These are phyloP conservation scores for Catagonus wagneri DNA, from an alignment of 2,113 vertebrate species.

Conservation along the genomic window DNA sequence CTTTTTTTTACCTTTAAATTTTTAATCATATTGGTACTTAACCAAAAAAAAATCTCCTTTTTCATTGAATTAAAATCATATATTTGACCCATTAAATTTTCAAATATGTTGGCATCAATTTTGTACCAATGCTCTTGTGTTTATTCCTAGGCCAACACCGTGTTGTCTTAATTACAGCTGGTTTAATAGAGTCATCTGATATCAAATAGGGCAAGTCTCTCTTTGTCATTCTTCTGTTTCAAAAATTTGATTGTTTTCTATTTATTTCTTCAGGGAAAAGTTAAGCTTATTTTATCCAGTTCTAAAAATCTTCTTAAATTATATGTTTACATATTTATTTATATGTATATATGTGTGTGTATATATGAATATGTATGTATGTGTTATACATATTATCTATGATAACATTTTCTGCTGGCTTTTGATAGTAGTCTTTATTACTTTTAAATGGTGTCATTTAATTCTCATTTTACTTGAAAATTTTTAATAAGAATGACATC, in stretches of 20 bases:
- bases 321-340: not conserved
- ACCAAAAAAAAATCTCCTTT: not conserved
- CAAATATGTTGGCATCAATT: not conserved
- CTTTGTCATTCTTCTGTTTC: not conserved
- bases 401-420: not conserved
- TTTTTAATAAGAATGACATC: not conserved
- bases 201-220: not conserved
- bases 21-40: not conserved
- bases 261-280: conserved; percentile 27
- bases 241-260: conserved; percentile 4
- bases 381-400: not conserved
- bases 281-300: not conserved
- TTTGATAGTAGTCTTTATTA: conserved; percentile 17
- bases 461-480: not conserved
- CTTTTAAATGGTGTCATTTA: not conserved
- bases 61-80: not conserved
- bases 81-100: conserved; percentile 36
- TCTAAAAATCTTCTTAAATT: not conserved
- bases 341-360: not conserved
- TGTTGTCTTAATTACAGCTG: not conserved
- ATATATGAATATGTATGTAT: not conserved
- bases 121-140: conserved; percentile 1
- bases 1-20: not conserved
- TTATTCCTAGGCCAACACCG: not conserved
- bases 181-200: not conserved